These are phyloP conservation scores for Mechanitis messenoides DNA, from an alignment of 2,888 invertebrate genomes.

Conservation along the genomic window DNA sequence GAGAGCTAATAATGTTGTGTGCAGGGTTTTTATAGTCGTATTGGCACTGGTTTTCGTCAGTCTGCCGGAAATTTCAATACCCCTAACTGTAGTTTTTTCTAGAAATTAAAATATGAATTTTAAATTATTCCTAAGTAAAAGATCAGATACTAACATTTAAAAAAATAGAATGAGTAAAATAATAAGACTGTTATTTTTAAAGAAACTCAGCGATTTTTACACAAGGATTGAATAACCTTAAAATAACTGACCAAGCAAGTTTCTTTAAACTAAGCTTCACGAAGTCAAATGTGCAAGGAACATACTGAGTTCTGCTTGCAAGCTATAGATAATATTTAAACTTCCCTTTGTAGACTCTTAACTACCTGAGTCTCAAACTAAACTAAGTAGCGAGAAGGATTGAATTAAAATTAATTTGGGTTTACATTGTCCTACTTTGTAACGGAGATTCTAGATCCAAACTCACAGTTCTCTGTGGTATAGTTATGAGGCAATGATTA, in stretches of 20 bases:
- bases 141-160: too few species aligned
- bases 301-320: constrained; percentile 16
- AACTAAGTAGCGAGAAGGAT: constrained; percentile 22
- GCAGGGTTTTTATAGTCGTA: too few species aligned
- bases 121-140: too few species aligned
- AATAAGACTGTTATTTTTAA: neutral
- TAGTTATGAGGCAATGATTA: constrained; percentile 8
- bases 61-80: too few species aligned
- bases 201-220: neutral
- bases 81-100: too few species aligned
- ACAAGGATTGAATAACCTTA: constrained; percentile 7
- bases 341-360: constrained; percentile 24
- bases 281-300: constrained; percentile 6
- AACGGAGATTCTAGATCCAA: constrained; percentile 6
- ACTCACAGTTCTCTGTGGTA: constrained; percentile 11
- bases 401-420: constrained; percentile 32
- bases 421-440: constrained; percentile 21
- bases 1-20: too few species aligned
- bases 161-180: too few species aligned
- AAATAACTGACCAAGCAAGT: constrained; percentile 9
- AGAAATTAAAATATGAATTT: too few species aligned
- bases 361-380: constrained; percentile 20
- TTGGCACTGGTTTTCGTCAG: too few species aligned
- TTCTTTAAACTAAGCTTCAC: constrained; percentile 9
- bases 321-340: constrained; percentile 27